These are phyloP conservation scores for Phyllotreta striolata DNA, from an alignment of 2,888 invertebrate species.

Conservation along the genomic window DNA sequence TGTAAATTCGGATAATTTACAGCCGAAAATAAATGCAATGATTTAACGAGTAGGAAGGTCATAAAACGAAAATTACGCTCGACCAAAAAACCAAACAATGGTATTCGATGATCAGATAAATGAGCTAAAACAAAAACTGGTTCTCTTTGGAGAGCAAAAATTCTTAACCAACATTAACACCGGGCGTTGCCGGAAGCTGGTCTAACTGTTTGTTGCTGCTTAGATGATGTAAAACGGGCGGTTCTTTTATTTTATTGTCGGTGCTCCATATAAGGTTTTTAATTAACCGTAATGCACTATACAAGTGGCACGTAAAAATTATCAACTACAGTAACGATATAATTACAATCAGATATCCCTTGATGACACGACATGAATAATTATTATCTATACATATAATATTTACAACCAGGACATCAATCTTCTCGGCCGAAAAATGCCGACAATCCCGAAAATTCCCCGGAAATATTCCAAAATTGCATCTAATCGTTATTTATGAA, in stretches of 20 bases:
- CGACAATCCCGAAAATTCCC: too few relatives aligned
- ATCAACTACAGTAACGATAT: too few relatives aligned
- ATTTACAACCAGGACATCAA: too few relatives aligned
- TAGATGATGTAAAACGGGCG: not conserved
- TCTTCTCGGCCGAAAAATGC: too few relatives aligned
- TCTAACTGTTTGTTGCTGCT: slow-evolving; percentile 8
- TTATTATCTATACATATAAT: too few relatives aligned
- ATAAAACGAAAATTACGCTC: too few relatives aligned
- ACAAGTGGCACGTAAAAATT: too few relatives aligned
- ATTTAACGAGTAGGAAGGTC: too few relatives aligned
- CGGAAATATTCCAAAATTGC: slow-evolving; percentile 5
- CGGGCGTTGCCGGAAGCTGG: slow-evolving; percentile 9
- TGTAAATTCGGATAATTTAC: too few relatives aligned
- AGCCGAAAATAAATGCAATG: too few relatives aligned
- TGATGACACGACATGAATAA: too few relatives aligned
- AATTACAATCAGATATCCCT: too few relatives aligned
- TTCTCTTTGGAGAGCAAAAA: not conserved
- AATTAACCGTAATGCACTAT: not conserved
- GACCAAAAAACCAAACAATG: slow-evolving; percentile 2
- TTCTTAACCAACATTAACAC: slow-evolving; percentile 3
- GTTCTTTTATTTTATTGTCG: slow-evolving; percentile 1
- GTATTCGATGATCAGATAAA: not conserved
- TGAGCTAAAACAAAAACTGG: not conserved
- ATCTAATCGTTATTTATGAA: not conserved
- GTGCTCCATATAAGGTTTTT: not conserved